Conservation (phyloP, 2,113 vertebrate genomes). For the mouse (Mus musculus) region DNA sequence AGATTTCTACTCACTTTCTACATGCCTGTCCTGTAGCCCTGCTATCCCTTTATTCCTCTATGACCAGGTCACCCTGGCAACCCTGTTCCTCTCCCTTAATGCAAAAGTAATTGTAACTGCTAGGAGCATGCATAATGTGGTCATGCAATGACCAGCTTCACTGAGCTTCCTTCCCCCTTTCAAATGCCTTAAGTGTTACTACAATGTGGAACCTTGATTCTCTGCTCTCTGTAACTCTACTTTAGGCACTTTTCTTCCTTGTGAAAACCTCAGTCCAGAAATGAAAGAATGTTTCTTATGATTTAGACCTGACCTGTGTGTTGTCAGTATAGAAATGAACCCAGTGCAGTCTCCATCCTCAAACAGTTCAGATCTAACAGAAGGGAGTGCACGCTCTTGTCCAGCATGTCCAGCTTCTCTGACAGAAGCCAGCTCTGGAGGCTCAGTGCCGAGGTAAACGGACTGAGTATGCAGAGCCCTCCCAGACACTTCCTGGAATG, state of each 20-base stretch:
- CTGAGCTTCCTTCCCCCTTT: not conserved
- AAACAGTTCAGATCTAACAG: not conserved
- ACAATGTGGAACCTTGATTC: not conserved
- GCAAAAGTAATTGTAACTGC: not conserved
- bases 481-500: not conserved
- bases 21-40: not conserved
- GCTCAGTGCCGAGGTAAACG: not conserved
- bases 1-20: not conserved
- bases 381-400: not conserved
- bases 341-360: not conserved
- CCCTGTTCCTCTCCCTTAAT: not conserved
- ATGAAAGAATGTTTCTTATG: not conserved
- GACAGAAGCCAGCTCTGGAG: not conserved
- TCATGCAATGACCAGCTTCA: not conserved
- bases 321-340: not conserved
- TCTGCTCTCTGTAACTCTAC: not conserved
- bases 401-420: not conserved
- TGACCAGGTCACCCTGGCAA: not conserved
- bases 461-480: not conserved
- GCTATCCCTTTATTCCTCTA: not conserved
- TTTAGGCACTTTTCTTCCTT: constrained; percentile 6
- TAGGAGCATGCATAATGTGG: not conserved
- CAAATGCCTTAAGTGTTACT: not conserved
- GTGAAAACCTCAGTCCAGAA: not conserved
- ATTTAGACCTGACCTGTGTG: not conserved